Evolutionary conservation across 2,113 vertebrate genomes (phyloP), one percentile per base, ranked within the genome.

Genomic region (Oryzias woworae): DNA sequence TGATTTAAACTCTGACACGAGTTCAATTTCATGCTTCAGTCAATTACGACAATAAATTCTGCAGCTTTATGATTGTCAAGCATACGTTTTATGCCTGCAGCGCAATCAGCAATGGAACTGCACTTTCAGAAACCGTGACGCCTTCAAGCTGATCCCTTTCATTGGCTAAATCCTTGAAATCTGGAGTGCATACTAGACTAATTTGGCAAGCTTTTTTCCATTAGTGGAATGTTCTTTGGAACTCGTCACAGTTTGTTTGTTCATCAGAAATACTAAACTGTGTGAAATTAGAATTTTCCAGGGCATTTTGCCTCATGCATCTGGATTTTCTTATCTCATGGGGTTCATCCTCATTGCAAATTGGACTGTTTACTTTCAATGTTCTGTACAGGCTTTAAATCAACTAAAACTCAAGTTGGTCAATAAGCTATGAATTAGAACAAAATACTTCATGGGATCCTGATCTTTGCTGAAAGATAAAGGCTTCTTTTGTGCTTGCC

Each of bases 291-390:
- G n/a, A 73, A 63, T 71, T 78, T 81, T 78, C 66, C 61, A 24
- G 31, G n/a, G 43, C 18, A 57, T 24, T 71, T 50, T 71, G 52
- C 46, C 42, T 58, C 59, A 52, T 57, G 8, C 44, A 46, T 68
- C 51, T 66, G 36, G 48, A 69, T 58, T 51, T 51, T 36, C 44
- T 36, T 36, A 69, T 83, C 69, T 77, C 57, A 24, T 14, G 50
- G 43, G 56, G 36, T 66, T 79, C 45, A 63, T 74, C 57, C 31
- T 7, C 50, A 48, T 3, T 6, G 22, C 31, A 66, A 48, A 71
- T 47, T 26, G 20, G 13, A 66, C 54, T 69, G 73, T 82, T 86
- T 79, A 82, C 64, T 67, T 74, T 70, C 14, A 69, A 46, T 80
- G 68, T 66, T 46, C 71, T 75, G 57, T 75, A 13, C 61, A 62